These are phyloP conservation scores for Cettia cetti DNA, from an alignment of 2,113 vertebrate species.

Conservation along the genomic window DNA sequence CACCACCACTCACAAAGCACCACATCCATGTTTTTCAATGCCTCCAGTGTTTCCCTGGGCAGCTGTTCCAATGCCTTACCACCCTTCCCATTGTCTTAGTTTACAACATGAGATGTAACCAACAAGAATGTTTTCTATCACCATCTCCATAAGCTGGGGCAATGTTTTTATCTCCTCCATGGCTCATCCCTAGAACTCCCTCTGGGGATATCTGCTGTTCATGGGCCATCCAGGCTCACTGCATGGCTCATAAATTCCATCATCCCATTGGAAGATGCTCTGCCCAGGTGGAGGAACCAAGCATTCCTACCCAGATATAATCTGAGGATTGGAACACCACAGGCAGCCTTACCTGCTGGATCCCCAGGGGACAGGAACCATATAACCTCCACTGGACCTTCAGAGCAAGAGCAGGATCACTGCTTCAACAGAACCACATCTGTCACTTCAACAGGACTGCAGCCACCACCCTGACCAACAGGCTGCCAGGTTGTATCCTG, in stretches of 20 bases:
- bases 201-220: not conserved
- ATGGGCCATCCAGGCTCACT: not conserved
- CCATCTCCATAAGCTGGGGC: not conserved
- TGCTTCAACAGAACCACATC: not conserved
- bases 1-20: not conserved
- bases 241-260: not conserved
- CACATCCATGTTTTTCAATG: not conserved
- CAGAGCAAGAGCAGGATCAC: not conserved
- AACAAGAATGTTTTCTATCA: not conserved
- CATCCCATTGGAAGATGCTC: not conserved
- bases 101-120: no score
- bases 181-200: not conserved
- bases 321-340: no score
- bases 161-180: not conserved
- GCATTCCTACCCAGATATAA: not conserved
- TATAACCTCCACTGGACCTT: not conserved
- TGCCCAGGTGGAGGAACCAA: not conserved
- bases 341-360: not conserved
- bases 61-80: not conserved
- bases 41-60: not conserved
- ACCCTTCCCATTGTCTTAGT: not conserved
- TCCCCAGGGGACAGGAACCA: not conserved
- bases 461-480: not conserved
- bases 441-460: not conserved
- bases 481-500: not conserved